Evolutionary conservation across 2,113 vertebrate genomes (phyloP).

Genomic region (Euleptes europaea): DNA sequence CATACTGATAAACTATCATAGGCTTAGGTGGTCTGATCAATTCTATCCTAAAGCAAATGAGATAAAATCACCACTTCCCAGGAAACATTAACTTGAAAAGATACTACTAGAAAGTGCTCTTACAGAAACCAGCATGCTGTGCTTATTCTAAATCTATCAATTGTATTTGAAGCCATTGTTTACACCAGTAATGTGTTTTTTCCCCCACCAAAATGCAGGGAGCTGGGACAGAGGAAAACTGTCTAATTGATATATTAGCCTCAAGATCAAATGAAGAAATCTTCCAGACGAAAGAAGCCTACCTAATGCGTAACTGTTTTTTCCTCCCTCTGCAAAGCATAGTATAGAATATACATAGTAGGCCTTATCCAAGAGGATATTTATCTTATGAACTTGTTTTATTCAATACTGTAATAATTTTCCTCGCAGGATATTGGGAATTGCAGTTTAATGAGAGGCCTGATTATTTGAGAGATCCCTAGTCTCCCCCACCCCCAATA

Average conservation of each 20-base stretch:
- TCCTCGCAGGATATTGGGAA: not conserved
- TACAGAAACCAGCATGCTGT: not conserved
- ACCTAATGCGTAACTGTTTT: slow-evolving; percentile 72
- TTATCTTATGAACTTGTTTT: not conserved
- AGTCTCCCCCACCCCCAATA: not conserved
- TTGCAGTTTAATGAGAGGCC: not conserved
- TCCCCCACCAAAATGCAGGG: slow-evolving; percentile 66
- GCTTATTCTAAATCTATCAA: not conserved
- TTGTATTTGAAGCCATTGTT: slow-evolving; percentile 18
- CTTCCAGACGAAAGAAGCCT: slow-evolving; percentile 79
- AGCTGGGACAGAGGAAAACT: slow-evolving; percentile 76
- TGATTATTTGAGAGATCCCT: too few species aligned
- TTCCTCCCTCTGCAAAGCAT: not conserved
- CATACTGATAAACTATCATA: not conserved
- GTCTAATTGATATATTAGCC: slow-evolving; percentile 80
- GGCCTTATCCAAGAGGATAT: too few species aligned
- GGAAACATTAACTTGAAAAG: not conserved
- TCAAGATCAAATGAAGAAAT: slow-evolving; percentile 82
- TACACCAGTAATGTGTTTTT: slow-evolving; percentile 19
- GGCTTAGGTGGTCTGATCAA: not conserved
- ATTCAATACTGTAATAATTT: not conserved
- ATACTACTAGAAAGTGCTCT: not conserved
- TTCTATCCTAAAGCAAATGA: not conserved
- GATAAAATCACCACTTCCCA: slow-evolving; percentile 1
- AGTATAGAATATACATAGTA: not conserved